Base-by-base conservation (phyloP, 2,113 vertebrate genomes). In the Promerops cafer region DNA sequence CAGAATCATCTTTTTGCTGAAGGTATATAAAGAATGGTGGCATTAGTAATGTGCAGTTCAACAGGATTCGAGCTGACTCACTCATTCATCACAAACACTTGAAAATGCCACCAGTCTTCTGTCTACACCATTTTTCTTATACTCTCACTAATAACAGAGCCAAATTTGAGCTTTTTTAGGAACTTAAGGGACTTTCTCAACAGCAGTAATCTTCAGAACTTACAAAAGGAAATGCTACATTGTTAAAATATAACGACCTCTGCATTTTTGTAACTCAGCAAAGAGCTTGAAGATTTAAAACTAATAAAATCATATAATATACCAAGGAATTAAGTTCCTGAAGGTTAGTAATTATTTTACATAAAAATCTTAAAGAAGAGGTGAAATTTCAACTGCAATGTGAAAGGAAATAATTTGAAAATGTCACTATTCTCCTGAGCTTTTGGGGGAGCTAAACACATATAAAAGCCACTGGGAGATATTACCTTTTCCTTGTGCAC, bases 341-440 rank as follows among this genome's bases (percentile, higher is more conserved):
- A 87, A 87, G 9, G 14, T 69, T 70, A 94, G 37, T 35, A 30
- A 39, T 69, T 76, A 64, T 42, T 66, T 63, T 42, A 82, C 26
- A 89, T 66, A 66, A 94, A 75, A 90, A 78, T 10, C 75, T 26
- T 64, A 40, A 11, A 22, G 22, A 89, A 87, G 52, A 90, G 16
- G 9, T 88, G 49, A 96, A 90, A 56, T 93, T 96, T 89, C 44
- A 88, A 50, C n/a, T 39, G 16, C 2, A 1, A 69, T 79, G 91
- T 92, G 10, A 79, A 92, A 83, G n/a, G 89, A 84, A 92, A 92
- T 30, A n/a, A 75, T 66, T 92, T 65, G 6, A 74, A 95, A 94
- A 64, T 3, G 1, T 83, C 44, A 70, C 42, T 21, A 30, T 31
- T 89, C 77, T 37, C 16, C 49, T 90, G 39, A 84, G 64, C 24